phyloP scores from a whole-genome alignment of 2,888 invertebrate genomes.

The Andrena marginata region DNA sequence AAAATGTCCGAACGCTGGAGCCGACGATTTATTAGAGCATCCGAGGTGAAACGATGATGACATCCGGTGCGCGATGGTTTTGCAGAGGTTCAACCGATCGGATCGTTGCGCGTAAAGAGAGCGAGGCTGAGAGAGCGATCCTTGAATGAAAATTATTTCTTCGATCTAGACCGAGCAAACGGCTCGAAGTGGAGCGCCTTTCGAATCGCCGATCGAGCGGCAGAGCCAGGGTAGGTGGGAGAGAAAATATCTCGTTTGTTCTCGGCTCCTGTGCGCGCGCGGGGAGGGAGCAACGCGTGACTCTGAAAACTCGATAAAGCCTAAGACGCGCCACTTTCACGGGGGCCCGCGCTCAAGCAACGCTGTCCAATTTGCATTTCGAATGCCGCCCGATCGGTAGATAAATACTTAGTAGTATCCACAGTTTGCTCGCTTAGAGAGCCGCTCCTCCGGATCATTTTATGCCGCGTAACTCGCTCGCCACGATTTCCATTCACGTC shows the following conservation, averaged over 20 bases:
- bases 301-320: conserved; percentile 59
- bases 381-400: conserved; percentile 46
- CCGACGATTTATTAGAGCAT: background rate
- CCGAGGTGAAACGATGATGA: background rate
- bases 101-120: conserved; percentile 61
- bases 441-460: conserved; percentile 24
- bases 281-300: conserved; percentile 47
- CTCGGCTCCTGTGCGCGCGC: conserved; percentile 29
- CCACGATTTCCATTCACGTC: conserved; percentile 11
- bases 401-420: conserved; percentile 52
- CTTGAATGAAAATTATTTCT: conserved; percentile 79
- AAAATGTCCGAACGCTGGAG: no score
- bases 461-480: conserved; percentile 28
- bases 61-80: background rate
- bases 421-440: conserved; percentile 22
- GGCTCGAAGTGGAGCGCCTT: conserved; percentile 65
- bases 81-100: conserved; percentile 34
- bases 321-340: conserved; percentile 43
- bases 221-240: background rate
- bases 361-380: conserved; percentile 59
- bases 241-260: conserved; percentile 59
- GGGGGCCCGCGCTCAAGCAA: conserved; percentile 19
- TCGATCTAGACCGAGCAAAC: conserved; percentile 71
- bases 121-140: conserved; percentile 76
- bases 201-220: conserved; percentile 61